Conservation (phyloP, 2,888 invertebrate species). For the Mantis religiosa region DNA sequence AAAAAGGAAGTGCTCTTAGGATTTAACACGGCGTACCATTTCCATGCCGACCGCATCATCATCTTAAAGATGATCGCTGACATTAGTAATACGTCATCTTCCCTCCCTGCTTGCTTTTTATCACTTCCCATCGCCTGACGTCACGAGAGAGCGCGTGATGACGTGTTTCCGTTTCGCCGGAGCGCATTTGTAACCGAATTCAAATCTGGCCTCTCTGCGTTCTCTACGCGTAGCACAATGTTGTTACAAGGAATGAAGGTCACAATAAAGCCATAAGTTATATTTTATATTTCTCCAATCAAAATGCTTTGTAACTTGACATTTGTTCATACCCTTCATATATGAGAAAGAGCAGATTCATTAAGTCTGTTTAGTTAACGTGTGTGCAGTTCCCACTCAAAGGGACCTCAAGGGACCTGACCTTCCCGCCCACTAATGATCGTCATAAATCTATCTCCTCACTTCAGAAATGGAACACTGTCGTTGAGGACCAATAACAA, state of each 20-base stretch:
- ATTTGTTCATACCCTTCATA: too few species aligned
- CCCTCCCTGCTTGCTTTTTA: not conserved
- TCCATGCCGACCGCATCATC: not conserved
- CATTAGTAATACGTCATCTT: constrained; percentile 10
- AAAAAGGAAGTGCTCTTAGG: not conserved
- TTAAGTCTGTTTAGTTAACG: too few species aligned
- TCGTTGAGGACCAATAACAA: too few species aligned
- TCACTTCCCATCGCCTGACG: not conserved
- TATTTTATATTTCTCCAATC: too few species aligned
- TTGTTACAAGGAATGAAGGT: not conserved
- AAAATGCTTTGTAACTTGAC: too few species aligned
- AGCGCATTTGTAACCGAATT: not conserved
- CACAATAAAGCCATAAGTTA: too few species aligned
- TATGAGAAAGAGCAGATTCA: too few species aligned
- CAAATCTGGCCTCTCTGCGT: not conserved
- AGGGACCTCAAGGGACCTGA: too few species aligned
- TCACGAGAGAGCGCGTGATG: not conserved
- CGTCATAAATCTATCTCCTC: too few species aligned
- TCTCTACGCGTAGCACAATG: not conserved
- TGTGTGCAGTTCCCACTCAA: too few species aligned
- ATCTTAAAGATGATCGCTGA: not conserved
- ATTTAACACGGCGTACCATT: not conserved
- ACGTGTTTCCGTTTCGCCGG: not conserved
- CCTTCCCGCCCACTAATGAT: too few species aligned
- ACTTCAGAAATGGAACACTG: too few species aligned